Conservation (phyloP, 2,113 vertebrate species). For the Dendropsophus ebraccatus region DNA sequence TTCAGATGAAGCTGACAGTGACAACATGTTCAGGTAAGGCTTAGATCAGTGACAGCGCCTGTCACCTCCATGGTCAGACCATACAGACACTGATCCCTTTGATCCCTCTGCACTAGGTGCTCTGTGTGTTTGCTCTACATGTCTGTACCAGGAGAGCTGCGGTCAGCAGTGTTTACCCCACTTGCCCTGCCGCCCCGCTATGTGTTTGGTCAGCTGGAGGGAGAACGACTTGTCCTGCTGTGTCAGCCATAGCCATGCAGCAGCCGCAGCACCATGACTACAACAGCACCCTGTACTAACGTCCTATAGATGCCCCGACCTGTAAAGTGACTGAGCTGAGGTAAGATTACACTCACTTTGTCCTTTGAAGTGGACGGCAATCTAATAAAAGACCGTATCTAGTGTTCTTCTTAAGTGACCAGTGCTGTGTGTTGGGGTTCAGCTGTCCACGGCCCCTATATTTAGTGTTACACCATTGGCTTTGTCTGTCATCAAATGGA, state of each 20-base stretch:
- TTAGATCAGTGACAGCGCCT: background rate
- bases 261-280: background rate
- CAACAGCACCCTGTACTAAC: background rate
- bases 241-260: conserved; percentile 17
- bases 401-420: background rate
- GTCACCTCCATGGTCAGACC: background rate
- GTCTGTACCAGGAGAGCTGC: conserved; percentile 34
- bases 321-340: conserved; percentile 25
- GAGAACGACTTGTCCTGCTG: conserved; percentile 33
- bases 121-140: background rate
- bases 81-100: background rate
- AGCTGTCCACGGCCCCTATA: background rate
- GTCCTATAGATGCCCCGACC: background rate
- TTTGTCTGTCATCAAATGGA: background rate
- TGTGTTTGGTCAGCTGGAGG: conserved; percentile 50
- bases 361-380: conserved; percentile 13
- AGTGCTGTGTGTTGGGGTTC: background rate
- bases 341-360: conserved; percentile 37
- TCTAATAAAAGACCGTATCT: background rate
- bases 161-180: conserved; percentile 32
- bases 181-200: background rate
- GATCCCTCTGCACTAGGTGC: background rate
- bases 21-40: too few species aligned
- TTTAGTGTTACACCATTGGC: background rate
- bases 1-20: too few species aligned